These are phyloP conservation scores for Nomada ferruginata DNA, from an alignment of 2,888 invertebrate genomes.

Conservation along the genomic window DNA sequence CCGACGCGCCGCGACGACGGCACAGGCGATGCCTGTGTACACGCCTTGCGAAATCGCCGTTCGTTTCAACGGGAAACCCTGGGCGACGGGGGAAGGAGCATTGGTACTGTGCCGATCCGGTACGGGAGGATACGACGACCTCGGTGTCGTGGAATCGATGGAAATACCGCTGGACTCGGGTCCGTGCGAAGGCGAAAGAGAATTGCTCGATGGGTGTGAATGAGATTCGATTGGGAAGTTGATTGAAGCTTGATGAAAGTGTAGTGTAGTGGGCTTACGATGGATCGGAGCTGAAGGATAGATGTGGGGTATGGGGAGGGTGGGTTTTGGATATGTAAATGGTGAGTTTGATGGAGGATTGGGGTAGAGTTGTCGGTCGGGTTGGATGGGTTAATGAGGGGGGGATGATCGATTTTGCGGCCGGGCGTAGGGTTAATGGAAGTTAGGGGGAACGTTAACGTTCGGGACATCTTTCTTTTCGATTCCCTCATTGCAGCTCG, in stretches of 20 bases:
- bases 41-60: conserved; percentile 75
- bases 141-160: conserved; percentile 15
- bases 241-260: background rate
- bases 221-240: background rate
- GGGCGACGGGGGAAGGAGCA: conserved; percentile 18
- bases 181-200: background rate
- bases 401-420: no score
- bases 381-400: no score
- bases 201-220: background rate
- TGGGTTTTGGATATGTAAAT: no score
- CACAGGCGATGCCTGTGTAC: conserved; percentile 54
- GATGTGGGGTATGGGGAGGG: no score
- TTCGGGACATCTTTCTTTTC: no score
- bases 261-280: background rate
- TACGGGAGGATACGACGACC: conserved; percentile 14
- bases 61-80: conserved; percentile 69
- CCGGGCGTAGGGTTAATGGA: no score
- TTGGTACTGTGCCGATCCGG: conserved; percentile 1
- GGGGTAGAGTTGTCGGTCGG: no score
- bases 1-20: conserved; percentile 37
- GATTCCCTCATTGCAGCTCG: no score
- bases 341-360: no score
- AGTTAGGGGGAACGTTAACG: no score
- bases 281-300: background rate
- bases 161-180: background rate